A percentile compares a stretch with the other conserved stretches of the same genome.
Conservation (phyloP, 2,797 vertebrate genomes). For the Melanotaenia boesemani region DNA sequence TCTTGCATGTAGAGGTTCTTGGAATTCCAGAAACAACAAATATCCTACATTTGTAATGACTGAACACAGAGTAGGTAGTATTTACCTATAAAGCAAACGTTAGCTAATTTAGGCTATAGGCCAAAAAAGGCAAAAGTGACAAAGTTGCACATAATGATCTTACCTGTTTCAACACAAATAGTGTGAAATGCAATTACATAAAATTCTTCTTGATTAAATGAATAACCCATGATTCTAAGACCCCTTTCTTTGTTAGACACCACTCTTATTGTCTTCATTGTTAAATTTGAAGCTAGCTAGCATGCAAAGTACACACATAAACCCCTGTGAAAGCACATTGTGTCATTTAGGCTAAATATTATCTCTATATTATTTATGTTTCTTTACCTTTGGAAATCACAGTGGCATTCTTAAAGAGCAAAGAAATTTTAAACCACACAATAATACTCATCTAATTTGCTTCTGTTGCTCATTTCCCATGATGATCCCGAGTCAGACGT, state of each 20-base stretch:
- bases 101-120: background rate
- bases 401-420: background rate
- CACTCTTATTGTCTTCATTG: background rate
- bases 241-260: background rate
- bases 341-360: background rate
- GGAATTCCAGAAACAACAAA: background rate
- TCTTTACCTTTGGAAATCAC: background rate
- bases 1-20: too few relatives aligned
- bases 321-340: background rate
- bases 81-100: background rate
- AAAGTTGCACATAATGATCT: too few relatives aligned
- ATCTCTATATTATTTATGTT: background rate
- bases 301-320: background rate
- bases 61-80: too few relatives aligned
- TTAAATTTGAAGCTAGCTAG: constrained; percentile 11
- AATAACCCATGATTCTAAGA: constrained; percentile 2
- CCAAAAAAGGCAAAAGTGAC: background rate
- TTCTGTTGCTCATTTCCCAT: constrained; percentile 10
- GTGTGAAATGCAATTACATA: background rate
- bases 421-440: constrained; percentile 11
- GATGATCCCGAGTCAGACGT: constrained; percentile 24
- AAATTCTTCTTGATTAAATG: background rate
- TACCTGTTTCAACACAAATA: background rate
- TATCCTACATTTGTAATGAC: too few relatives aligned
- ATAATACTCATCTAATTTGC: constrained; percentile 10